A percentile compares a stretch with the other conserved stretches of the same genome.
phyloP scores from a whole-genome alignment of 2,888 invertebrate genomes.

The Dendrolimus pini region DNA sequence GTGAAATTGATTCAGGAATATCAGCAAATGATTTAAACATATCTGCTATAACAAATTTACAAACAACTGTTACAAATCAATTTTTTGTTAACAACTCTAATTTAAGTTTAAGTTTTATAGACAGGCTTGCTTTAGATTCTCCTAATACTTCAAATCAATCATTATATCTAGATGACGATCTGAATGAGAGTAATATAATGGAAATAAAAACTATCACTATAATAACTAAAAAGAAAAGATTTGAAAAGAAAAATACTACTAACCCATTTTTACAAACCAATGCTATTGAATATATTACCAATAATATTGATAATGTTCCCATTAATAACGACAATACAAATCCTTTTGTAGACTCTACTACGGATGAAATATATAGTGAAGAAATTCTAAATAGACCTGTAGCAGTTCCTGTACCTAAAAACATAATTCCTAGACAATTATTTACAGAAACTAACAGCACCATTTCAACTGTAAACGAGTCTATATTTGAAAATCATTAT shows the following conservation, averaged over 20 bases:
- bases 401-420: slow-evolving; percentile 16
- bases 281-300: neutral
- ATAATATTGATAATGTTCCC: slow-evolving; percentile 15
- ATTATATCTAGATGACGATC: slow-evolving; percentile 62
- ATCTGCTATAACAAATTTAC: slow-evolving; percentile 41
- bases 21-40: slow-evolving; percentile 24
- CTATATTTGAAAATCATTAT: slow-evolving; percentile 39
- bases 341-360: slow-evolving; percentile 58
- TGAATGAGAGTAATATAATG: slow-evolving; percentile 74
- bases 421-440: slow-evolving; percentile 49
- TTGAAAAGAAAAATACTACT: slow-evolving; percentile 24
- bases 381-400: slow-evolving; percentile 29
- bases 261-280: neutral
- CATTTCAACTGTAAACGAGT: slow-evolving; percentile 61
- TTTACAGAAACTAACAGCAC: slow-evolving; percentile 61
- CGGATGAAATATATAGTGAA: slow-evolving; percentile 35
- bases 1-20: slow-evolving; percentile 43
- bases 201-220: slow-evolving; percentile 72
- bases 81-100: slow-evolving; percentile 53
- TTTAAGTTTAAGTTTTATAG: slow-evolving; percentile 64
- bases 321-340: slow-evolving; percentile 40
- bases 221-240: slow-evolving; percentile 57
- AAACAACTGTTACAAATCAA: slow-evolving; percentile 52
- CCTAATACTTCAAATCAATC: slow-evolving; percentile 57
- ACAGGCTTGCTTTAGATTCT: slow-evolving; percentile 58